Evolutionary conservation across 1,140 invertebrate genomes (phyloP), one percentile per base, ranked within the genome.

Genomic region (Meloidogyne hapla): DNA sequence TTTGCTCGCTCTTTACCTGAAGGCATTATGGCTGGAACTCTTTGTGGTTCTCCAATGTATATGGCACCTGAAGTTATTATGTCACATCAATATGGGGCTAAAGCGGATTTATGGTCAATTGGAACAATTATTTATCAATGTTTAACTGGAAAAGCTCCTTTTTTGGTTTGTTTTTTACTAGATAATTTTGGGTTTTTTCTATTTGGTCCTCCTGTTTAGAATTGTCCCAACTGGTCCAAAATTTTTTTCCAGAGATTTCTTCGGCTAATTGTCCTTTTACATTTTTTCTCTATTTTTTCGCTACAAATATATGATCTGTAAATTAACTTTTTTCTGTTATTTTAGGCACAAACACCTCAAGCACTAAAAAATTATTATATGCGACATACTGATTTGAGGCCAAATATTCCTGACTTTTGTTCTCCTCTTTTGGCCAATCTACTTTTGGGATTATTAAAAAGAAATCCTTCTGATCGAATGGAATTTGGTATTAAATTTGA

Each of bases 61-160:
- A 99, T 99, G 96, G 95, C 95, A 40, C 95, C 96, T 1, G 96
- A 99, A 91, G 96, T 99, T 45, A 98, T 99, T 81, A 98, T 99
- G 96, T 98, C 95, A 2, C 89, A 96, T 67, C 94, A 98, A 87
- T 99, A 99, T 88, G 94, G 97, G 89, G 95, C 95, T 18, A 99
- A 99, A 90, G 75, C 75, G 4, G 80, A 81, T 74, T 75, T 81
- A 56, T 99, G 96, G 96, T 97, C 94, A 78, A 90, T 99, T 78
- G 97, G 97, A 67, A 99, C 96, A 9, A 99, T 99, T 81, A 93
- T 99, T 61, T 99, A 95, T 89, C 96, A 99, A 88, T 99, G 96
- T 90, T 90, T 99, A 76, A 98, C 95, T 67, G 96, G 96, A 63
- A 96, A 95, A 88, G 96, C 96, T 66, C 96, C 97, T 61, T 99